Conservation (phyloP, 2,113 vertebrate species). For the Bubo bubo region DNA sequence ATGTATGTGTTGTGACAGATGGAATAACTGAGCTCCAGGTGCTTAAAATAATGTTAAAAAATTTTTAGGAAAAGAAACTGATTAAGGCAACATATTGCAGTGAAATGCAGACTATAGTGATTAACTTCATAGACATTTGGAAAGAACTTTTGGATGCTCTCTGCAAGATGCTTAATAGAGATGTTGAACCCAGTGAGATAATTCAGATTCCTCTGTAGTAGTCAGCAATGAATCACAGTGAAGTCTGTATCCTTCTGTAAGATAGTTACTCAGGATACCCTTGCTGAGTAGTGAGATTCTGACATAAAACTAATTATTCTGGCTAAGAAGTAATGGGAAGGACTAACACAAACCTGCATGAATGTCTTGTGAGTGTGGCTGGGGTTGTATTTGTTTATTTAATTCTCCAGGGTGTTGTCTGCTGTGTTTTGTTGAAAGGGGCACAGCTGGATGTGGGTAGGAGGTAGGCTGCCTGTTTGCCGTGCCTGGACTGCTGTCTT, state of each 20-base stretch:
- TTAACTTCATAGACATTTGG: not conserved
- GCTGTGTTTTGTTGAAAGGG: not conserved
- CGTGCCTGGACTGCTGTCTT: not conserved
- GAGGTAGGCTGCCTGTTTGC: not conserved
- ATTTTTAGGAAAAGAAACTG: not conserved
- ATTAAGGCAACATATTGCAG: not conserved
- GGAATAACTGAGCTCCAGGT: not conserved
- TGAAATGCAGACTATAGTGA: not conserved
- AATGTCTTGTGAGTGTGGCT: not conserved
- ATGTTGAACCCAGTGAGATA: not conserved
- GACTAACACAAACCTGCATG: not conserved
- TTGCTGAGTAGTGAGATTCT: not conserved
- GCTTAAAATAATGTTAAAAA: not conserved
- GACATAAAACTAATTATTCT: not conserved
- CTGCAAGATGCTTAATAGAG: not conserved
- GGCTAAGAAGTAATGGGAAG: not conserved
- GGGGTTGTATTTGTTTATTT: not conserved
- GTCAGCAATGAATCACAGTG: not conserved
- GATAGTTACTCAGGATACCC: not conserved
- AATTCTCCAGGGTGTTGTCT: not conserved
- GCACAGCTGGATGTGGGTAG: not conserved
- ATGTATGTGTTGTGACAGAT: not conserved
- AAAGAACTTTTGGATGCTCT: not conserved
- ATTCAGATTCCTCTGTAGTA: not conserved
- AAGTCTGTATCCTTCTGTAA: not conserved